These are phyloP conservation scores for Apostichopus leukothele DNA, from an alignment of 53 echinoderm and acorn worm species.

Conservation along the genomic window DNA sequence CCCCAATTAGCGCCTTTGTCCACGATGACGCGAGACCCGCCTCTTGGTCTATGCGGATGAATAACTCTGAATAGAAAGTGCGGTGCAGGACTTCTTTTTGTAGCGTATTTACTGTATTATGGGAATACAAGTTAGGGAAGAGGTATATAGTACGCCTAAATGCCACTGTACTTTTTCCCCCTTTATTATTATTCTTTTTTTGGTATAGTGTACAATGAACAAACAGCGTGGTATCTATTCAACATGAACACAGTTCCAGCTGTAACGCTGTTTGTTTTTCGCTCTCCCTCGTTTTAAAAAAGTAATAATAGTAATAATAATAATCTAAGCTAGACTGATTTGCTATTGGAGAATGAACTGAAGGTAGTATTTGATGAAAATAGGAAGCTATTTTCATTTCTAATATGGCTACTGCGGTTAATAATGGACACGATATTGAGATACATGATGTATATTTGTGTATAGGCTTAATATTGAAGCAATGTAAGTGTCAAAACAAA, in stretches of 20 bases:
- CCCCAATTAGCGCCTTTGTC: constrained; percentile 82
- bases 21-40: constrained; percentile 44
- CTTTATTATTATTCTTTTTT: not conserved
- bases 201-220: not conserved
- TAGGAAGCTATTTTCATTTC: too few species aligned
- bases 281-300: not conserved
- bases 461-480: too few species aligned
- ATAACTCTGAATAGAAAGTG: constrained; percentile 32
- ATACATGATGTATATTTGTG: too few species aligned
- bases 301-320: not conserved
- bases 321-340: not conserved
- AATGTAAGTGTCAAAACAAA: too few species aligned
- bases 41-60: constrained; percentile 44
- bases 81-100: not conserved
- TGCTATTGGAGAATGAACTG: too few species aligned
- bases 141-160: not conserved
- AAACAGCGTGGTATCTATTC: constrained; percentile 2
- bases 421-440: too few species aligned
- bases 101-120: constrained; percentile 6
- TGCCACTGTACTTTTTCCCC: constrained; percentile 1
- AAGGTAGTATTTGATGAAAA: too few species aligned
- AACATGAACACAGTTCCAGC: not conserved
- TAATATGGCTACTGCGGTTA: too few species aligned
- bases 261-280: not conserved
- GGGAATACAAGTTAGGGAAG: not conserved